phyloP scores from a whole-genome alignment of 2,888 invertebrate genomes.

The Acronicta aceris region DNA sequence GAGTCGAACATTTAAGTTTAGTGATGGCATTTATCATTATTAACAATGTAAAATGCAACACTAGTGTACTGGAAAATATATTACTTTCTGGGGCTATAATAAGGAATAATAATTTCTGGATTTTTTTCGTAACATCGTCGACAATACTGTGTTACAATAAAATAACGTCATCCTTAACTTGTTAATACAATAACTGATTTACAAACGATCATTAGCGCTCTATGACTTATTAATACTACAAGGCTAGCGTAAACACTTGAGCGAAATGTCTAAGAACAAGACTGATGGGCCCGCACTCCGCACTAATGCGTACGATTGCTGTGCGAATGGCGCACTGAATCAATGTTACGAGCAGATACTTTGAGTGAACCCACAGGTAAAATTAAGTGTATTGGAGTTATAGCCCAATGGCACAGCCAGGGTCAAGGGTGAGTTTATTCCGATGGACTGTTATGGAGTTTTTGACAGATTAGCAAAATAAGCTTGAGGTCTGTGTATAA shows the following conservation, averaged over 20 bases:
- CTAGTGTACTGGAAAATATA: too few relatives aligned
- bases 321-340: constrained; percentile 51
- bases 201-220: constrained; percentile 23
- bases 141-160: too few relatives aligned
- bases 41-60: too few relatives aligned
- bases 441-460: constrained; percentile 7
- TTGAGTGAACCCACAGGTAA: constrained; percentile 43
- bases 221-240: constrained; percentile 8
- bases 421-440: constrained; percentile 22
- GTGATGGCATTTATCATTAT: too few relatives aligned
- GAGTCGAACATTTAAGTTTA: too few relatives aligned
- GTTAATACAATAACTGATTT: background rate
- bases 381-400: constrained; percentile 47
- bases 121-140: too few relatives aligned
- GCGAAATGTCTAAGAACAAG: constrained; percentile 40
- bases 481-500: too few relatives aligned
- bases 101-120: too few relatives aligned
- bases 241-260: constrained; percentile 35
- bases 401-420: constrained; percentile 19
- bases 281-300: constrained; percentile 28
- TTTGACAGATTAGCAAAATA: constrained; percentile 2
- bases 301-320: constrained; percentile 56
- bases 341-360: constrained; percentile 50
- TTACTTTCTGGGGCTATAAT: too few relatives aligned
- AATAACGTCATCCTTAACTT: too few relatives aligned